A percentile compares a stretch with the other conserved stretches of the same genome.
These are phyloP conservation scores for Salmo trutta DNA, from an alignment of 2,797 vertebrate genomes.

Conservation along the genomic window DNA sequence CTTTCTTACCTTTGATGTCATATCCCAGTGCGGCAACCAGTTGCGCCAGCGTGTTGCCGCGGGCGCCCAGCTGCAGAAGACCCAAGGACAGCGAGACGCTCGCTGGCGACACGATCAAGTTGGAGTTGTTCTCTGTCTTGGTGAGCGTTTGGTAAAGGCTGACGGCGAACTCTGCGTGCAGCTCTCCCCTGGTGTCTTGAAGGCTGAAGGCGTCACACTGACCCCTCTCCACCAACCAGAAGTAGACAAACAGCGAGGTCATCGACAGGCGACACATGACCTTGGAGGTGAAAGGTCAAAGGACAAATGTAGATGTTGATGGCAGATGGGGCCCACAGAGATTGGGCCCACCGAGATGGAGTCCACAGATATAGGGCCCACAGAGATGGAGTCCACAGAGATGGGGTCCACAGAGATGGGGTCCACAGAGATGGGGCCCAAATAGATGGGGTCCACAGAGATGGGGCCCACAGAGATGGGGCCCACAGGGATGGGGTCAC, in stretches of 20 bases:
- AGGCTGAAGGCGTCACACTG: conserved; percentile 60
- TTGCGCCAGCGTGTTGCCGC: conserved; percentile 81
- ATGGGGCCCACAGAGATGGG: no score
- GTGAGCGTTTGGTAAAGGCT: conserved; percentile 75
- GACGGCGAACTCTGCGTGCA: conserved; percentile 80
- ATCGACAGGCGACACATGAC: conserved; percentile 70
- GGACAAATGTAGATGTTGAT: conserved; percentile 28
- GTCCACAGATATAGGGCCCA: no score
- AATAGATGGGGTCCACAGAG: no score
- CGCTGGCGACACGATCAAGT: conserved; percentile 84
- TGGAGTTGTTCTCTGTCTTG: conserved; percentile 72
- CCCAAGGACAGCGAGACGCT: conserved; percentile 81
- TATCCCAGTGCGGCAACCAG: conserved; percentile 82
- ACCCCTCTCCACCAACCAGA: conserved; percentile 66
- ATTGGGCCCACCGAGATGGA: neutral
- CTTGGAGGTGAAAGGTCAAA: conserved; percentile 33
- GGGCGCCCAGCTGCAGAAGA: conserved; percentile 85
- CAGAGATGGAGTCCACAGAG: no score
- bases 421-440: neutral
- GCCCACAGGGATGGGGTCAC: neutral
- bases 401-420: no score
- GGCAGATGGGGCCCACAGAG: neutral
- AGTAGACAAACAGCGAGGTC: conserved; percentile 68
- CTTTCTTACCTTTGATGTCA: conserved; percentile 76
- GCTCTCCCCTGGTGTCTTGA: conserved; percentile 71